These are phyloP conservation scores for Ichneumoninae sp. DNA, from an alignment of 2,888 invertebrate genomes.

Conservation along the genomic window DNA sequence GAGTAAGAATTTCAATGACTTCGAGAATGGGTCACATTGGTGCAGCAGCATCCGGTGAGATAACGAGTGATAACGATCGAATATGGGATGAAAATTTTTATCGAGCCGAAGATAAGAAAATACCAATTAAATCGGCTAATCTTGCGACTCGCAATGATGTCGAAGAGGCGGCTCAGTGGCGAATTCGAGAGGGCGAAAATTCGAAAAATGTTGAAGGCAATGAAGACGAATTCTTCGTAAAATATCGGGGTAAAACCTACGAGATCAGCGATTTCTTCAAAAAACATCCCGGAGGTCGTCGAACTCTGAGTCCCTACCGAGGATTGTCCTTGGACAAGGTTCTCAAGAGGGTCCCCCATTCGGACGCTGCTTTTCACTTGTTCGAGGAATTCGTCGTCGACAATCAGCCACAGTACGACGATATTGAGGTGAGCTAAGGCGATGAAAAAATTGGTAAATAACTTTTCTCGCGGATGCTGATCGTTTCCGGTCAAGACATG, in stretches of 20 bases:
- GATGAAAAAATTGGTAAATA: background rate
- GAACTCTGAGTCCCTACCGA: constrained; percentile 87
- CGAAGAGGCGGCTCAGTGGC: background rate
- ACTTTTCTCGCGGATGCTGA: too few species aligned
- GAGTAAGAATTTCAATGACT: constrained; percentile 16
- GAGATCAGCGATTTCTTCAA: constrained; percentile 88
- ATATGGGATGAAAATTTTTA: background rate
- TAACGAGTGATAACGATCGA: background rate
- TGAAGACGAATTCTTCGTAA: constrained; percentile 80
- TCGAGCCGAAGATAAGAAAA: background rate
- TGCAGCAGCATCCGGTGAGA: constrained; percentile 8
- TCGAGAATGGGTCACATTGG: constrained; percentile 30
- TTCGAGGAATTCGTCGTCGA: constrained; percentile 87
- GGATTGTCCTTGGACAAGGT: constrained; percentile 86
- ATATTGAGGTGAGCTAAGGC: constrained; percentile 76
- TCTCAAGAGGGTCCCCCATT: constrained; percentile 87
- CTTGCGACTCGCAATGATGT: background rate
- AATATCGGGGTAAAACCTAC: constrained; percentile 85
- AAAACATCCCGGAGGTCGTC: constrained; percentile 91
- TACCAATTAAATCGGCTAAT: background rate
- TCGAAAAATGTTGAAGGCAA: background rate
- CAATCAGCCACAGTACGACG: constrained; percentile 73
- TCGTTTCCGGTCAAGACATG: background rate
- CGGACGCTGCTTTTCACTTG: constrained; percentile 88
- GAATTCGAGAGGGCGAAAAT: constrained; percentile 11